Evolutionary conservation across 2,113 vertebrate genomes (phyloP).

Genomic region (Hemicordylus capensis): DNA sequence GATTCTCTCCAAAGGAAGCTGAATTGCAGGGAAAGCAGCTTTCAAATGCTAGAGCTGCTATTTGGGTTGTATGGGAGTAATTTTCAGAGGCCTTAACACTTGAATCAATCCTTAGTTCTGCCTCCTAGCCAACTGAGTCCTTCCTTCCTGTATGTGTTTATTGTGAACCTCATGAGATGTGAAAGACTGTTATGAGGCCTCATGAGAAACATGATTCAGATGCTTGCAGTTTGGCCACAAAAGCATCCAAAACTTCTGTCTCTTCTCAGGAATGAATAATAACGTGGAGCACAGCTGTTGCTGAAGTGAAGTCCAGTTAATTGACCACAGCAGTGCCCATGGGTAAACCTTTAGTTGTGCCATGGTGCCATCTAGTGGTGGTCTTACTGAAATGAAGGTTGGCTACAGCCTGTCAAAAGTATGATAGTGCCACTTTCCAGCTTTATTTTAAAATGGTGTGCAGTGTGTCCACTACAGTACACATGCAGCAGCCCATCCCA

Average conservation of each 20-base stretch:
- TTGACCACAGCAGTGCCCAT: background rate
- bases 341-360: background rate
- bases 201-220: background rate
- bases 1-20: background rate
- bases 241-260: background rate
- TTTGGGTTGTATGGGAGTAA: background rate
- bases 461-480: too few species aligned
- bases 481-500: background rate
- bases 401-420: background rate
- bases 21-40: background rate
- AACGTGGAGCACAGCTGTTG: conserved; percentile 1
- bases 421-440: background rate
- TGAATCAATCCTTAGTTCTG: background rate
- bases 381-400: background rate
- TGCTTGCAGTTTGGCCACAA: background rate
- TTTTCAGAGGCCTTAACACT: background rate
- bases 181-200: background rate
- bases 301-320: background rate
- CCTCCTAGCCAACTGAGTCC: background rate
- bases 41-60: background rate
- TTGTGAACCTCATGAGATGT: background rate
- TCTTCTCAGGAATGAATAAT: conserved; percentile 10
- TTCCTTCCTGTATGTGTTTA: conserved; percentile 4
- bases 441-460: too few species aligned
- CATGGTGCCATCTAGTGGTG: conserved; percentile 19